Base-by-base conservation (phyloP, 2,888 invertebrate species). In the Clostera curtula region DNA sequence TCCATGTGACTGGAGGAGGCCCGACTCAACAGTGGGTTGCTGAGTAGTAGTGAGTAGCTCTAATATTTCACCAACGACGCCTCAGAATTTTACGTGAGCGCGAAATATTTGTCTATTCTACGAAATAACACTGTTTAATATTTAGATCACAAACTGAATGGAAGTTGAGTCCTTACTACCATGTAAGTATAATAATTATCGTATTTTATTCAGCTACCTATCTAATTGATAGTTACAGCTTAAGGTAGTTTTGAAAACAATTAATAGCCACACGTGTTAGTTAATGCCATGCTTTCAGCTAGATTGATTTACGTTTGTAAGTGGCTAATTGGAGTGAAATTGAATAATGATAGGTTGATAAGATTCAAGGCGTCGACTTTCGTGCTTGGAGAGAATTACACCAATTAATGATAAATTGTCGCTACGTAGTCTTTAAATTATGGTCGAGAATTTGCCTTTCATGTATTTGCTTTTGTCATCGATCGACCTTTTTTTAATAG, bases 261-360 rank as follows among this genome's bases (percentile, higher is more conserved):
- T 34, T 36, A 36, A 44, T 47, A 35, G 43, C 39, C 34, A 43
- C 36, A 38, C 40, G 45, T 47, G 42, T 41, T 40, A 28, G 40
- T 47, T 43, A 45, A 43, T 54, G 34, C 30, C 46, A 40, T 28
- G 41, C 34, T 47, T 42, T 34, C 33, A 43, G 37, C 38, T 27
- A 38, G 35, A 46, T 44, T 52, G 52, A 60, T 58, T 58, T 57
- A 59, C 51, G 43, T 37, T 40, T 40, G 41, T 41, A 49, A 49
- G 42, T 47, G 39, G 44, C 55, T 62, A 66, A 61, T 61, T 60
- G 53, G 48, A 47, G 49, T 55, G 50, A 62, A 64, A 65, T 63
- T 66, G 58, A 62, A 62, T 63, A 59, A 63, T 58, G 55, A 62
- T 57, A 40, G 47, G 47, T 42, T 55, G 55, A 63, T 61, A 57